A percentile compares a stretch with the other conserved stretches of the same genome.
phyloP scores from a whole-genome alignment of 2,888 invertebrate genomes.

The Actias luna region DNA sequence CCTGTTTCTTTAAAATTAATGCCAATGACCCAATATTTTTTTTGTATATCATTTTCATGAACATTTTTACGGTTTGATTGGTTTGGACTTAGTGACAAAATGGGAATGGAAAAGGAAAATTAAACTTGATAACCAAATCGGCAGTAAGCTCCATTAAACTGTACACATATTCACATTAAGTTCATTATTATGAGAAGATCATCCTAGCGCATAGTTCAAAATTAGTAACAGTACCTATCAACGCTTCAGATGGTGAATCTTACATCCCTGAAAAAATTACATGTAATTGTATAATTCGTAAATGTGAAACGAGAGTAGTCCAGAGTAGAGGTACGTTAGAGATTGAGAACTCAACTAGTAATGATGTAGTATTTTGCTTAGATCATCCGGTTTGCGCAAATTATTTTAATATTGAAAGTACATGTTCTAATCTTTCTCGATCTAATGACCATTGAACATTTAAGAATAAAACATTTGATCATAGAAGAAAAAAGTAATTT shows the following conservation, averaged over 20 bases:
- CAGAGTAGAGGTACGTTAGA: conserved; percentile 31
- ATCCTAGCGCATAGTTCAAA: conserved; percentile 30
- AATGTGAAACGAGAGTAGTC: conserved; percentile 30
- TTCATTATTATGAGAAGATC: conserved; percentile 32
- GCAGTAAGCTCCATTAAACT: conserved; percentile 23
- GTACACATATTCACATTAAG: conserved; percentile 30
- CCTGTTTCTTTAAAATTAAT: conserved; percentile 26
- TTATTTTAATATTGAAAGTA: conserved; percentile 27
- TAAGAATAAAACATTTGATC: conserved; percentile 38
- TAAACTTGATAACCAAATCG: conserved; percentile 21
- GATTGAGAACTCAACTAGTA: conserved; percentile 26
- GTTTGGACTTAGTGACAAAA: conserved; percentile 29
- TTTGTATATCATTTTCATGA: conserved; percentile 36
- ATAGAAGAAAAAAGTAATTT: conserved; percentile 34
- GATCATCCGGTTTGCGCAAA: conserved; percentile 26
- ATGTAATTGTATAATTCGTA: conserved; percentile 29
- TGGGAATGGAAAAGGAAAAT: conserved; percentile 30
- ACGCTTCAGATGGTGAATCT: conserved; percentile 26
- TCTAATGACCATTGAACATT: conserved; percentile 24
- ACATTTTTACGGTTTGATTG: conserved; percentile 36
- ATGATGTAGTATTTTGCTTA: conserved; percentile 31
- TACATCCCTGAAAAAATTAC: conserved; percentile 25
- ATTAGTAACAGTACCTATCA: conserved; percentile 28
- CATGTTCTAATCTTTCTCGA: conserved; percentile 24
- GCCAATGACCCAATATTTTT: conserved; percentile 23